Conservation (phyloP, 2,888 invertebrate genomes). For the Pterostichus madidus region DNA sequence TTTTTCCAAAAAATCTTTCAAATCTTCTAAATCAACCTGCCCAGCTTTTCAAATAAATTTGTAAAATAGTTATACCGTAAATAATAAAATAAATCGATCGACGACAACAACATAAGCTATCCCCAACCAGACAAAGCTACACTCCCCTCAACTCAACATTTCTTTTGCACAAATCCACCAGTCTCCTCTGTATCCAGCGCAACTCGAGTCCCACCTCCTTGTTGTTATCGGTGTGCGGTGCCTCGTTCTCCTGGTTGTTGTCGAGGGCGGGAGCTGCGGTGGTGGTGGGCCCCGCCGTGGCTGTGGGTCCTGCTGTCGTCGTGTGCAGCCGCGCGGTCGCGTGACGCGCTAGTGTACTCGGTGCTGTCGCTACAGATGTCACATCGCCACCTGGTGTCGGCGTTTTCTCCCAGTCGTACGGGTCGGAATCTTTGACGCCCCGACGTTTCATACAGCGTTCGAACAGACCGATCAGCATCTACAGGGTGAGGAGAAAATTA, state of each 20-base stretch:
- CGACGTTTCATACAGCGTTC: constrained; percentile 96
- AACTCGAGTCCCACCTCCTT: neutral
- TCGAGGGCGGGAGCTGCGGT: constrained; percentile 75
- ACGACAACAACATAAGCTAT: too few species aligned
- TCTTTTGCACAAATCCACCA: neutral
- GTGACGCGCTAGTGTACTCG: constrained; percentile 68
- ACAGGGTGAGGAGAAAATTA: constrained; percentile 68
- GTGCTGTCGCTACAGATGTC: constrained; percentile 70
- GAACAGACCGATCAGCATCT: constrained; percentile 91
- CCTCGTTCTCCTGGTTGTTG: constrained; percentile 80
- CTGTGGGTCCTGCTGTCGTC: constrained; percentile 42
- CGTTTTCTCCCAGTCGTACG: constrained; percentile 96
- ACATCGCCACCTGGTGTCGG: constrained; percentile 72
- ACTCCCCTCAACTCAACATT: neutral
- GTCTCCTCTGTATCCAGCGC: neutral
- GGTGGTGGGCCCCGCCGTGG: constrained; percentile 71
- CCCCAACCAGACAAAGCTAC: too few species aligned
- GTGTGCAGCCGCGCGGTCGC: constrained; percentile 70
- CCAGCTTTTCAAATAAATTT: too few species aligned
- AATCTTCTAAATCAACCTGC: too few species aligned
- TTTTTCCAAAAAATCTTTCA: too few species aligned
- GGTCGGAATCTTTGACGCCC: constrained; percentile 93
- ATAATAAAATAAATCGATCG: too few species aligned
- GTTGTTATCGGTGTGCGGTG: constrained; percentile 19
- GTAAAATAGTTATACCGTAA: too few species aligned